Evolutionary conservation across 30 jellyfish, hydroid and myxozoan species (phyloP), one percentile per base, ranked within the genome.

Genomic region (Aurelia sp.): DNA sequence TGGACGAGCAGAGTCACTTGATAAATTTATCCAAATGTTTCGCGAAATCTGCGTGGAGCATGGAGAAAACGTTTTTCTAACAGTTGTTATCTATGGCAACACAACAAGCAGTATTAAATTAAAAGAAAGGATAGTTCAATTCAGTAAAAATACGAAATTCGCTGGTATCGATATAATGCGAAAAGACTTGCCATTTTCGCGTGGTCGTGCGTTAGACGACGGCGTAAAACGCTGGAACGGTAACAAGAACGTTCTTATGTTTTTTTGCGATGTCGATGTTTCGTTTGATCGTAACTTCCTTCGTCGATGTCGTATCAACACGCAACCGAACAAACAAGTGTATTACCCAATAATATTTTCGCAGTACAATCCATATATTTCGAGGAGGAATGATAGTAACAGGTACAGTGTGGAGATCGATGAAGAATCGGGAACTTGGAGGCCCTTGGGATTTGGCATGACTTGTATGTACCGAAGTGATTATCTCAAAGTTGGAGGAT

Each of bases 201-300:
- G 98, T 13, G 98, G 98, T 58, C 89, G 97, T 30, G 97, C 98
- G 40, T 76, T 93, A 81, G 91, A 93, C 80, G 98, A 93, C 68
- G 98, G 98, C 59, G 96, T 93, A n/a, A 61, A 62, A 30, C 93
- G 98, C 21, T 93, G 98, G 98, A 93, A 93, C 81, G 98, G 98
- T 31, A 61, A 88, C 69, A 33, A 69, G 13, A 84, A 93, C 71
- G 97, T 88, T 0, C 75, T 88, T 19, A 73, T 93, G 91, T 93
- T 93, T 68, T 87, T 93, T 70, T 93, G 98, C 66, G 98, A 93
- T 66, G 90, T 93, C 27, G 98, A 93, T 75, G 90, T 93, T 19
- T 74, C 90, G n/a, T 87, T 93, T 63, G 93, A 88, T 63, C 76
- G 73, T 9, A 58, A 71, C 4, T 93, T 93, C 64, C 85, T 93